Conservation (phyloP, 92 coral and sea anemone species). For the Parazoanthus darwini region DNA sequence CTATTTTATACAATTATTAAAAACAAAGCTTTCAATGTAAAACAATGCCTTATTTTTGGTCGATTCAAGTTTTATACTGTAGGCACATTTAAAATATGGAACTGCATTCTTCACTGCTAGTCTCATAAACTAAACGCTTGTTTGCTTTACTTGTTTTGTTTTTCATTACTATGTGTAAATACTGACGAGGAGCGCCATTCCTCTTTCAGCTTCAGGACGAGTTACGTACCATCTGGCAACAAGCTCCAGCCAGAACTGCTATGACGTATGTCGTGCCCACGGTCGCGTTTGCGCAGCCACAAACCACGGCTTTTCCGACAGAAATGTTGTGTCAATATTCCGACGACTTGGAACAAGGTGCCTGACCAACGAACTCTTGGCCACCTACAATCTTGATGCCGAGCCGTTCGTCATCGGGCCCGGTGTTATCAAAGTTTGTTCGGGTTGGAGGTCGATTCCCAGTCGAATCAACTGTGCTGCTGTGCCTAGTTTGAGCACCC, state of each 20-base stretch:
- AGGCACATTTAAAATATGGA: too few species aligned
- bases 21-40: too few species aligned
- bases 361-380: slow-evolving; percentile 13
- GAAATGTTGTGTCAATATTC: slow-evolving; percentile 18
- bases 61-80: too few species aligned
- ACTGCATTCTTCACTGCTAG: too few species aligned
- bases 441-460: slow-evolving; percentile 34
- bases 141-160: too few species aligned
- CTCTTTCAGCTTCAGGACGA: neutral
- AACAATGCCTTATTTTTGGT: too few species aligned
- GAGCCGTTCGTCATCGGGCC: slow-evolving; percentile 25
- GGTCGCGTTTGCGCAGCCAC: slow-evolving; percentile 22
- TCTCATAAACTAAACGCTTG: too few species aligned
- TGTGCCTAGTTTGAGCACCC: neutral
- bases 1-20: too few species aligned
- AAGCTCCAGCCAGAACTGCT: slow-evolving; percentile 6
- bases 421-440: neutral
- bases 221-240: slow-evolving; percentile 13
- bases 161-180: too few species aligned
- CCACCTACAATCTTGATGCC: slow-evolving; percentile 15
- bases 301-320: slow-evolving; percentile 25
- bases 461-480: slow-evolving; percentile 23
- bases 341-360: slow-evolving; percentile 19
- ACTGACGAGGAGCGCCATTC: neutral
- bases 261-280: slow-evolving; percentile 18